phyloP scores from a whole-genome alignment of 2,888 invertebrate genomes.

The Hydropsyche betteni region DNA sequence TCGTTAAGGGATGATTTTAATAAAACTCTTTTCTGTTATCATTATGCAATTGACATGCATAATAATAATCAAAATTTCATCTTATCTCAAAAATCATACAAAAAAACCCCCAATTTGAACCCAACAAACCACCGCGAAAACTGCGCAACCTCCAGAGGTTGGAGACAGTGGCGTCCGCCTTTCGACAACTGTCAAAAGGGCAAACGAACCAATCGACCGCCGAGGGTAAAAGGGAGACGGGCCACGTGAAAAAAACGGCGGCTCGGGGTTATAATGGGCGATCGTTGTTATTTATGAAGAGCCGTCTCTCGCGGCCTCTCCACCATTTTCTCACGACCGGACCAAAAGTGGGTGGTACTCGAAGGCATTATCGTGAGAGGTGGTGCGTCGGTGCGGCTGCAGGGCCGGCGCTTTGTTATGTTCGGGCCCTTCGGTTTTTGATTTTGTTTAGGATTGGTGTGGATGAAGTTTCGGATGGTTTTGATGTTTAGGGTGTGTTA shows the following conservation, averaged over 20 bases:
- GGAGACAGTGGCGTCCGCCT: background rate
- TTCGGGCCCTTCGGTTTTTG: too few species aligned
- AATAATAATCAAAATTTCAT: too few species aligned
- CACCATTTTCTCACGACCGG: constrained; percentile 48
- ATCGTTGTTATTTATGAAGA: constrained; percentile 47
- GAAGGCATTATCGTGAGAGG: constrained; percentile 38
- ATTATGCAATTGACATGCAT: too few species aligned
- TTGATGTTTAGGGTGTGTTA: too few species aligned
- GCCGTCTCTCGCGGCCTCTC: constrained; percentile 43
- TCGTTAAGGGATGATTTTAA: too few species aligned
- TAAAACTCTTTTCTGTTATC: too few species aligned
- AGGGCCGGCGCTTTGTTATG: constrained; percentile 16
- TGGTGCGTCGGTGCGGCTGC: constrained; percentile 13
- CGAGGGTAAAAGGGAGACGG: background rate
- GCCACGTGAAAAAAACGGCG: constrained; percentile 38
- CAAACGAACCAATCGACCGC: constrained; percentile 18
- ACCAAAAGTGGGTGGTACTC: constrained; percentile 40
- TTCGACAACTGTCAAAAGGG: constrained; percentile 10
- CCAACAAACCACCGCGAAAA: too few species aligned
- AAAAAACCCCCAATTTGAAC: too few species aligned
- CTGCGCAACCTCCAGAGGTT: too few species aligned
- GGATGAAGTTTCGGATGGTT: too few species aligned
- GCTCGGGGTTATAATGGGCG: constrained; percentile 43
- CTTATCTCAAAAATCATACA: too few species aligned
- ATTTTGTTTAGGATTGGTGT: too few species aligned